These are phyloP conservation scores for Tylochromis polylepis DNA, from an alignment of 2,113 vertebrate species.

Conservation along the genomic window DNA sequence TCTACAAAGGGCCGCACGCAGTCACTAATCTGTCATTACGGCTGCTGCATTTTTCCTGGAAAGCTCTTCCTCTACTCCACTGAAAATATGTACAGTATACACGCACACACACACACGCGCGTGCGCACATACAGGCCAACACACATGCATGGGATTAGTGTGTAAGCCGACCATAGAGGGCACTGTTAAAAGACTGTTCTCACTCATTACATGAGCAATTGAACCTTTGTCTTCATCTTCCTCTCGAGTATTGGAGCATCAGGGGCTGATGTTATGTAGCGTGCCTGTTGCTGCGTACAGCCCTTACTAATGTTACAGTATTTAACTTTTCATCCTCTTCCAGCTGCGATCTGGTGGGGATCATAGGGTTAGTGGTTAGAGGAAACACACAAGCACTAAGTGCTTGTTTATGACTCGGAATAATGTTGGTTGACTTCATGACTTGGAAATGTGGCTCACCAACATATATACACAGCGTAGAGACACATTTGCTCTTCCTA, in stretches of 20 bases:
- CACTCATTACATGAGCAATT: constrained; percentile 46
- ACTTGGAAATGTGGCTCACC: not conserved
- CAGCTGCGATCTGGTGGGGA: not conserved
- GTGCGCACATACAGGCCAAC: not conserved
- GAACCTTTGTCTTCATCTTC: constrained; percentile 11
- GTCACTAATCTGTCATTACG: constrained; percentile 49
- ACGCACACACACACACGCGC: not conserved
- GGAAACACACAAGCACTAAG: not conserved
- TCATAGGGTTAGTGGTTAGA: not conserved
- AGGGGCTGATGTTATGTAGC: not conserved
- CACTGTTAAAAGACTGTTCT: constrained; percentile 33
- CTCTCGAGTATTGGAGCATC: not conserved
- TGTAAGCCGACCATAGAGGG: constrained; percentile 41
- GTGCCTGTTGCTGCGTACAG: not conserved
- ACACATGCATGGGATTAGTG: constrained; percentile 42
- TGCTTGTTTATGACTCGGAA: not conserved
- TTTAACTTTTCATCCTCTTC: constrained; percentile 8
- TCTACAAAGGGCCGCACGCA: constrained; percentile 13
- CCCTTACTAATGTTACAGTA: not conserved
- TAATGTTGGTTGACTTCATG: not conserved
- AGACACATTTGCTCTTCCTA: not conserved
- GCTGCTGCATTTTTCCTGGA: constrained; percentile 37
- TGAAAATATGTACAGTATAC: not conserved
- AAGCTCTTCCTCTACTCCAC: not conserved
- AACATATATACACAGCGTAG: not conserved